Evolutionary conservation across 2,888 invertebrate species (phyloP).

Genomic region (Drosophila atripex): DNA sequence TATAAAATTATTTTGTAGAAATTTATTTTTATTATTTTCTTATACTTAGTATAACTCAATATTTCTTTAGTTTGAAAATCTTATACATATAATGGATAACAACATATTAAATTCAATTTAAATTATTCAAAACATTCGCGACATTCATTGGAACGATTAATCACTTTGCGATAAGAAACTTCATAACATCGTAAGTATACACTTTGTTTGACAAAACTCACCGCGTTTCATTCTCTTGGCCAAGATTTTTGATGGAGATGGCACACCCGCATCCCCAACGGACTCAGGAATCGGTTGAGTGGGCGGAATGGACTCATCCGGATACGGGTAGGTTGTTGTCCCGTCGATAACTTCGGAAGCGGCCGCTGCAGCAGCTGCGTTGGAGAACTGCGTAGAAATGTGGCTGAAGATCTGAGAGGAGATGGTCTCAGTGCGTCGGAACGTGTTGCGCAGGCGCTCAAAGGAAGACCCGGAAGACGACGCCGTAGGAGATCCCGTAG

Average conservation of each 20-base stretch:
- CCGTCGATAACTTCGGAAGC: conserved; percentile 78
- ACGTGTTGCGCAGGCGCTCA: conserved; percentile 82
- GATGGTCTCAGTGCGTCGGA: conserved; percentile 82
- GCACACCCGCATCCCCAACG: conserved; percentile 25
- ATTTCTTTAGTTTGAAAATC: too few relatives aligned
- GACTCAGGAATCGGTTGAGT: conserved; percentile 8
- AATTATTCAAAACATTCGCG: not conserved
- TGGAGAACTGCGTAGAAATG: conserved; percentile 80
- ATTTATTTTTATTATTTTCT: not conserved
- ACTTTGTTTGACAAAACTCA: conserved; percentile 55
- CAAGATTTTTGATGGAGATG: conserved; percentile 29
- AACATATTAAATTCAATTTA: not conserved
- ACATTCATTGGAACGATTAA: not conserved
- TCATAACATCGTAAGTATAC: not conserved
- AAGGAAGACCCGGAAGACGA: conserved; percentile 68
- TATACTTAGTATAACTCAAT: not conserved
- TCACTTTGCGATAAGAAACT: not conserved
- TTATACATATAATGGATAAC: not conserved
- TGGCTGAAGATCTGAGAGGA: conserved; percentile 81
- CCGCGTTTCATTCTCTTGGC: conserved; percentile 74
- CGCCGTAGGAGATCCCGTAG: conserved; percentile 42
- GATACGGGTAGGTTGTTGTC: conserved; percentile 63
- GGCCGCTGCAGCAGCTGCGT: conserved; percentile 76
- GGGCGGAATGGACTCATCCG: conserved; percentile 41
- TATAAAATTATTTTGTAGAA: too few relatives aligned